Evolutionary conservation across 2,888 invertebrate genomes (phyloP), one percentile per base, ranked within the genome.

Genomic region (Leptarthrus brevirostris): DNA sequence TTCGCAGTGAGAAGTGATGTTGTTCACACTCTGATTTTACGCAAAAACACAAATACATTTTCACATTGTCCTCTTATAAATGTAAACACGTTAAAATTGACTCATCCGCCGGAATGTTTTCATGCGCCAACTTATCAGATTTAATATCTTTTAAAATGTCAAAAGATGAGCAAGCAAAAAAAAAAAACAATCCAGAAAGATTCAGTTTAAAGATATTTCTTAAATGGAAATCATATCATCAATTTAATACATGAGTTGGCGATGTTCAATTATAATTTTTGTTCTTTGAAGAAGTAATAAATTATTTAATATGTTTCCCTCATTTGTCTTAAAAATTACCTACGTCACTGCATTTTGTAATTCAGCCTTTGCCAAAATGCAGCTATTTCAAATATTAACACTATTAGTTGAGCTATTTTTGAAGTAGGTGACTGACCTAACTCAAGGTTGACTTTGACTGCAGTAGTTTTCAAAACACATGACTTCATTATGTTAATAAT

Each of bases 61-160:
- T 12, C 40, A 22, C 5, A 12, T 8, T 52, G 52, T 18, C 20
- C 8, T 14, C 22, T 20, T 52, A 52, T 52, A 52, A 52, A 52
- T 52, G 52, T 52, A 52, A 52, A 54, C 54, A 54, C 26, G 24
- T 24, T 54, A 3, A 10, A 26, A 22, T 54, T 54, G 54, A 54
- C 26, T 54, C 54, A 54, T 49, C 30, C 52, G 20, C 34, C 18
- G 52, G 52, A 69, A 69, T 52, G 69, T 52, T 69, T 30, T 49
- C 52, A 52, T 69, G 49, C 52, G 69, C 69, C 69, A 69, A 69
- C 52, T 69, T 69, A 69, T 69, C 69, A 69, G 34, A 49, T 69
- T 69, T 69, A 69, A 69, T 69, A 69, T 49, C 69, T 34, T 69
- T 69, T 69, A 69, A 69, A 69, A 18, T 69, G 69, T 69, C 69